Percentiles rank a stretch among this genome's conserved stretches.
Evolutionary conservation across 2,797 vertebrate genomes (phyloP).

Genomic region (Argentina silus): DNA sequence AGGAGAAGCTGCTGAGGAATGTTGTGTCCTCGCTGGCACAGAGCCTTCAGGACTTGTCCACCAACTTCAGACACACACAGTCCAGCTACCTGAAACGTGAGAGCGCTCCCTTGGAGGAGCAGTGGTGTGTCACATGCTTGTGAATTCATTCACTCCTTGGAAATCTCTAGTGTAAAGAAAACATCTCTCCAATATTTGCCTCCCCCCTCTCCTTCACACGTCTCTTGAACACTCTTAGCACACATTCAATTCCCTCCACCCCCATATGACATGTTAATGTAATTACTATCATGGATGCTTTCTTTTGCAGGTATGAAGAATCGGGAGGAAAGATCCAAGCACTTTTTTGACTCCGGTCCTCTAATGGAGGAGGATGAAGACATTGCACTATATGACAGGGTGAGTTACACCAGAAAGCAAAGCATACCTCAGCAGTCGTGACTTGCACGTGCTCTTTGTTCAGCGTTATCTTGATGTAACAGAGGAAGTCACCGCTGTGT

Average conservation of each 20-base stretch:
- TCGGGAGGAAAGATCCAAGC: slow-evolving; percentile 95
- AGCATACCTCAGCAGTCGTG: not conserved
- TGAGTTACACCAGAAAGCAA: slow-evolving; percentile 54
- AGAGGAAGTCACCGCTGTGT: not conserved
- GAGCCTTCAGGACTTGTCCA: slow-evolving; percentile 93
- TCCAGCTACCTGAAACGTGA: slow-evolving; percentile 97
- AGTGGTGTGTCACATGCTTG: not conserved
- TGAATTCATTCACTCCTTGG: not conserved
- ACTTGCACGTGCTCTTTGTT: not conserved
- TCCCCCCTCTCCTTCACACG: not conserved
- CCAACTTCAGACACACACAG: slow-evolving; percentile 92
- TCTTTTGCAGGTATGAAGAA: slow-evolving; percentile 91
- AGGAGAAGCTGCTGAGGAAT: slow-evolving; percentile 90
- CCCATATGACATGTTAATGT: not conserved
- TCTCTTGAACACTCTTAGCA: too few relatives aligned
- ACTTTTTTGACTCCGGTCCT: slow-evolving; percentile 96
- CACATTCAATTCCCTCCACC: not conserved
- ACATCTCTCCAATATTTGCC: not conserved
- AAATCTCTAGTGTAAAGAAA: not conserved
- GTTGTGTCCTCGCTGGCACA: slow-evolving; percentile 94
- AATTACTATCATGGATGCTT: slow-evolving; percentile 25
- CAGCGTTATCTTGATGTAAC: not conserved
- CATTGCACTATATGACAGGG: slow-evolving; percentile 88
- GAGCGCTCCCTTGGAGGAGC: slow-evolving; percentile 44
- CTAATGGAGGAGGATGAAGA: slow-evolving; percentile 95